phyloP scores from a whole-genome alignment of 2,113 vertebrate species.

The Coturnix japonica region DNA sequence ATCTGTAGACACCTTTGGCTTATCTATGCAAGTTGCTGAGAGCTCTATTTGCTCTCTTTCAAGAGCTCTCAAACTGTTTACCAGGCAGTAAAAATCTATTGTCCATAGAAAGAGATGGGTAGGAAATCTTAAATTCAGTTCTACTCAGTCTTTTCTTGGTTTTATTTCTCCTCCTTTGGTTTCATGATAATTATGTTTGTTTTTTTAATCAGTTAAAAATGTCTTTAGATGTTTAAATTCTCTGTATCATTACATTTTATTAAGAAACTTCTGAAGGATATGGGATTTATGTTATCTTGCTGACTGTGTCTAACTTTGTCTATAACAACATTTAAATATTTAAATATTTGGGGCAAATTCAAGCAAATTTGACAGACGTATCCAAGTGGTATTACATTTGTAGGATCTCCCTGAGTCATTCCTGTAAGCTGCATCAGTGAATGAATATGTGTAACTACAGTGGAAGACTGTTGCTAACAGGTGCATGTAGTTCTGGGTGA shows the following conservation, averaged over 20 bases:
- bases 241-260: not conserved
- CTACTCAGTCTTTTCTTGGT: too few species aligned
- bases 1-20: not conserved
- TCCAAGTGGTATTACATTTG: not conserved
- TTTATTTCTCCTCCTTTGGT: too few species aligned
- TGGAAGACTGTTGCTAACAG: not conserved
- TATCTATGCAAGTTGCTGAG: not conserved
- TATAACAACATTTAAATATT: not conserved
- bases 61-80: not conserved
- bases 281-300: not conserved
- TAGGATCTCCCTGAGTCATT: not conserved
- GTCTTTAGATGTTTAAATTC: not conserved
- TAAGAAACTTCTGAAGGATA: not conserved
- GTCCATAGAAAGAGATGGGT: too few species aligned
- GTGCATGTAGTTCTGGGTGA: not conserved
- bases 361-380: not conserved
- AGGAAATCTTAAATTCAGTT: too few species aligned
- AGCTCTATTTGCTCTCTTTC: not conserved
- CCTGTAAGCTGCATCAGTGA: not conserved
- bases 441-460: not conserved
- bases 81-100: too few species aligned
- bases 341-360: not conserved
- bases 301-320: not conserved
- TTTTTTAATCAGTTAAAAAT: too few species aligned
- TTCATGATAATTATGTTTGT: too few species aligned